phyloP scores from a whole-genome alignment of 2,888 invertebrate species.

The Mythimna ferrago region DNA sequence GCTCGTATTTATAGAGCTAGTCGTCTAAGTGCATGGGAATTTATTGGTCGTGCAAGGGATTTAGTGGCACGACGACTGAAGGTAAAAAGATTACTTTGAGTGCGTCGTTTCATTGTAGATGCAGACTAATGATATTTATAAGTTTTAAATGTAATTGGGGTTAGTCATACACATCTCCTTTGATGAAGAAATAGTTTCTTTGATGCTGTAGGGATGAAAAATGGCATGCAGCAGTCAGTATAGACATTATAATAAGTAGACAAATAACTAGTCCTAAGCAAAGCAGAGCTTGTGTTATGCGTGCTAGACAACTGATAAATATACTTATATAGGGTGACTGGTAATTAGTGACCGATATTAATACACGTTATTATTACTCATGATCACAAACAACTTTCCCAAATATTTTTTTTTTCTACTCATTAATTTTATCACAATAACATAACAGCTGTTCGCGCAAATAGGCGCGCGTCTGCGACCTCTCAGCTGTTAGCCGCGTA shows the following conservation, averaged over 20 bases:
- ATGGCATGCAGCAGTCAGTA: neutral
- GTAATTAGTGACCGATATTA: too few species aligned
- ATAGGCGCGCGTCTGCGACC: too few species aligned
- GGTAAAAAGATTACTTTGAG: slow-evolving; percentile 45
- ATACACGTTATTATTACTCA: too few species aligned
- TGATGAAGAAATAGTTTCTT: slow-evolving; percentile 16
- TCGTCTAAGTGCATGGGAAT: slow-evolving; percentile 64
- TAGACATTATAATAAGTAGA: neutral
- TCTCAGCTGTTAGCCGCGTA: too few species aligned
- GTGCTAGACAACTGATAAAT: too few species aligned
- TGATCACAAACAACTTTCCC: too few species aligned
- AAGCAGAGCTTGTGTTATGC: too few species aligned
- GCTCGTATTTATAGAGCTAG: slow-evolving; percentile 74
- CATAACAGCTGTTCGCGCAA: too few species aligned
- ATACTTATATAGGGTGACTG: too few species aligned
- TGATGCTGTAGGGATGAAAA: slow-evolving; percentile 16
- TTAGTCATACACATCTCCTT: slow-evolving; percentile 39
- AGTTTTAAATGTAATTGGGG: slow-evolving; percentile 25
- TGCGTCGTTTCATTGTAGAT: slow-evolving; percentile 31
- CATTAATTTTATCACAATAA: too few species aligned
- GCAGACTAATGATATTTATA: slow-evolving; percentile 25
- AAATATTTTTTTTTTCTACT: too few species aligned
- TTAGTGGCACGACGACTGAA: slow-evolving; percentile 41
- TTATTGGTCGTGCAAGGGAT: slow-evolving; percentile 62
- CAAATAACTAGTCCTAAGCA: too few species aligned